A percentile compares a stretch with the other conserved stretches of the same genome.
Conservation (phyloP, 2,113 vertebrate species). For the Peromyscus polionotus region DNA sequence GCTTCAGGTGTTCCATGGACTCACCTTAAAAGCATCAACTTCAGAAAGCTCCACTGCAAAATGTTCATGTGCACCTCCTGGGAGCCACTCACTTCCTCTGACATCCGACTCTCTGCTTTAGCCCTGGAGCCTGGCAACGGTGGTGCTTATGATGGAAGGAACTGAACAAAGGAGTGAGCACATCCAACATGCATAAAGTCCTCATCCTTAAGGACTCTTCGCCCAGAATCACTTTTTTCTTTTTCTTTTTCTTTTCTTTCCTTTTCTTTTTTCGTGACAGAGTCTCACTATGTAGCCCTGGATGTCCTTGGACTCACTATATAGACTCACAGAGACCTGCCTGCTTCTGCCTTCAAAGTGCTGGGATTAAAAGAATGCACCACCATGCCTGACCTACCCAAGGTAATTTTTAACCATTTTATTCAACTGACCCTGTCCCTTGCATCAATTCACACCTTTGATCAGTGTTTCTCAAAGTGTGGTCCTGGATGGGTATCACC, state of each 20-base stretch:
- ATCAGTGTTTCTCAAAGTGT: neutral
- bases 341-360: neutral
- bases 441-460: neutral
- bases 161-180: neutral
- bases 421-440: neutral
- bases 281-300: neutral
- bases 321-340: neutral
- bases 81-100: neutral
- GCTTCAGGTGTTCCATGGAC: neutral
- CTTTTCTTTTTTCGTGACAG: too few species aligned
- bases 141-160: neutral
- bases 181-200: neutral
- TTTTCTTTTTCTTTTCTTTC: too few species aligned
- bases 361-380: too few species aligned
- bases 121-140: neutral
- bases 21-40: neutral
- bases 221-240: neutral
- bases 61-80: neutral
- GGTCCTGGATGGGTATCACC: neutral
- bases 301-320: too few species aligned
- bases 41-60: neutral
- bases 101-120: neutral
- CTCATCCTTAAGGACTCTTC: neutral
- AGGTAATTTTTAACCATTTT: neutral
- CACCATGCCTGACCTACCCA: neutral